Evolutionary conservation across 2,113 vertebrate genomes (phyloP).

Genomic region (Pogona vitticeps): DNA sequence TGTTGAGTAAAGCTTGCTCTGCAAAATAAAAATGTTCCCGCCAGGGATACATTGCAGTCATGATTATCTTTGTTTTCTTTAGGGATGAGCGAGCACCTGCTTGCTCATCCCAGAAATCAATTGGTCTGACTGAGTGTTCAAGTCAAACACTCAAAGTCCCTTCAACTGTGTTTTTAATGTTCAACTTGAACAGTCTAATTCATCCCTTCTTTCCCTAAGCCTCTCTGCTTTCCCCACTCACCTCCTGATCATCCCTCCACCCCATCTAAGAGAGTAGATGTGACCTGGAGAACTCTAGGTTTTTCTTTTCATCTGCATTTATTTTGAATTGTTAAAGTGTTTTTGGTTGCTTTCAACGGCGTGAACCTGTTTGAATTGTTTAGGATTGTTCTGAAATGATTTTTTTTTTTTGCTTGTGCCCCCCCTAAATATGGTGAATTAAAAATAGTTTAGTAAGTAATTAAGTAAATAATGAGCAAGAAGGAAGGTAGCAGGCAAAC

Average conservation of each 20-base stretch:
- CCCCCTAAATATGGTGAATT: too few species aligned
- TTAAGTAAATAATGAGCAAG: too few species aligned
- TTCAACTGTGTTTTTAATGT: not conserved
- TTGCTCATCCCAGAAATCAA: not conserved
- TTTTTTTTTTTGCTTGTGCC: too few species aligned
- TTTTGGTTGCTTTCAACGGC: too few species aligned
- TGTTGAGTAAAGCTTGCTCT: constrained; percentile 7
- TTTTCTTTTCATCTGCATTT: not conserved
- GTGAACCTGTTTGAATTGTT: too few species aligned
- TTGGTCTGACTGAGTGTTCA: not conserved
- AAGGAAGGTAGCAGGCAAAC: too few species aligned
- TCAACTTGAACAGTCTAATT: too few species aligned
- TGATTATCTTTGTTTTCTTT: not conserved
- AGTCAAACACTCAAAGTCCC: not conserved
- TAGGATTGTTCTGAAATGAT: too few species aligned
- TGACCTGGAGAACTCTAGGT: not conserved
- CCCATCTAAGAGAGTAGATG: too few species aligned
- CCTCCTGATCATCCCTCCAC: not conserved
- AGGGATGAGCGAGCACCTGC: not conserved
- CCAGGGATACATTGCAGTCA: not conserved
- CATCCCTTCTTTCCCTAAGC: not conserved
- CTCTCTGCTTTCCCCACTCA: not conserved
- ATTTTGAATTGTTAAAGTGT: not conserved
- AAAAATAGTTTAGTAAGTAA: too few species aligned
- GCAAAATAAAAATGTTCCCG: not conserved